These are phyloP conservation scores for Pollenia angustigena DNA, from an alignment of 2,888 invertebrate genomes.

Conservation along the genomic window DNA sequence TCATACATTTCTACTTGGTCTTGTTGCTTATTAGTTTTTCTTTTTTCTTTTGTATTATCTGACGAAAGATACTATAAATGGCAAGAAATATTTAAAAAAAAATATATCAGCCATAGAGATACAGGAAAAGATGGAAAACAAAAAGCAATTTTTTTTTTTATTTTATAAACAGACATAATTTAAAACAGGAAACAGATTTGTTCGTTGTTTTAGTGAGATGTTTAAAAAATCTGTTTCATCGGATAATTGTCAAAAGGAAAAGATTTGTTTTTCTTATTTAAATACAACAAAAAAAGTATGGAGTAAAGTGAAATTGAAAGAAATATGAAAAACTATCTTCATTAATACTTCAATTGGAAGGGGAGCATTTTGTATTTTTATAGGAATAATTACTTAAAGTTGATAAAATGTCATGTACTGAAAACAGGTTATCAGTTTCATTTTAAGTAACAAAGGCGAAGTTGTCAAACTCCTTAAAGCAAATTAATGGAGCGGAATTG, in stretches of 20 bases:
- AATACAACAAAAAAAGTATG: background rate
- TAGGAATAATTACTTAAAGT: constrained; percentile 13
- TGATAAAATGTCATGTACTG: too few species aligned
- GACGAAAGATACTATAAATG: constrained; percentile 2
- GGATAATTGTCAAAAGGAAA: constrained; percentile 8
- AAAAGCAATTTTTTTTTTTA: too few species aligned
- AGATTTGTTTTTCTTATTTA: background rate
- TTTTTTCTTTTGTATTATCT: background rate
- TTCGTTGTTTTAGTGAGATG: constrained; percentile 1
- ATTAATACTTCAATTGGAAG: background rate
- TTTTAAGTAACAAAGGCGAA: background rate
- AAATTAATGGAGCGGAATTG: background rate
- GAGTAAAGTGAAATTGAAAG: background rate
- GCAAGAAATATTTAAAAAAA: background rate
- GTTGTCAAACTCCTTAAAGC: background rate
- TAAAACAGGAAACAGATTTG: background rate
- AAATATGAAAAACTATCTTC: background rate
- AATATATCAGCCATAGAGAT: background rate
- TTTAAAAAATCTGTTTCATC: background rate
- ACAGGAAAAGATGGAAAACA: too few species aligned
- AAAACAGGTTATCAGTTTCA: background rate
- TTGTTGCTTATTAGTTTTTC: background rate
- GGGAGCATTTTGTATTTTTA: background rate
- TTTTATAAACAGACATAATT: background rate
- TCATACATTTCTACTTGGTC: background rate